Base-by-base conservation (phyloP, 2,888 invertebrate species). In the Chydorus sphaericus region DNA sequence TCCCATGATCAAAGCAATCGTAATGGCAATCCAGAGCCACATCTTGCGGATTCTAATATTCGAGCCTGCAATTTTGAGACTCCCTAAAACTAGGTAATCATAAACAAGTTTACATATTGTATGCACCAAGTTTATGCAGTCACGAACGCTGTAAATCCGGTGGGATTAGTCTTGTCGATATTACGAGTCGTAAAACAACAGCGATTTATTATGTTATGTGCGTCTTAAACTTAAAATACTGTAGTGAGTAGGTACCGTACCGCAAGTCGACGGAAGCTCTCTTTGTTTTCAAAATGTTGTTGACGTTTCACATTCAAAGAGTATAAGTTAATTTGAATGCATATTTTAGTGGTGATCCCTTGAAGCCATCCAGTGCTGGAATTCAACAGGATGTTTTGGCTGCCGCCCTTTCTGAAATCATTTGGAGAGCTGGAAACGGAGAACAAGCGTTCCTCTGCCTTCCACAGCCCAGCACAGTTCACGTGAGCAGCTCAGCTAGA, bases 11-110 rank as follows among this genome's bases (percentile, higher is more conserved):
- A 37, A 44, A n/a, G 28, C 78, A 1, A 64, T 79, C 4, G 65
- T 81, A 8, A 79, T 81, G 0, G 82, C 77, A 1, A 74, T 83
- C 1, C 83, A 83, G 63, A 83, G 82, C 0, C 78, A 81, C 57
- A 73, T 83, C 62, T 71, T 84, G 57, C 83, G 83, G 65, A 77
- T 80, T 70, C 71, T 83, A 59, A 71, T 83, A 23, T 84, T 84
- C 62, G 76, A 76, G 59, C 74, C 31, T 30, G 31, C 30, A 8
- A 26, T 52, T 3, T 28, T 31, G 8, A 28, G 48, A 36, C 28
- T 33, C n/a, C 52, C 52, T 10, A 52, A 52, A 36, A 36, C 52
- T 52, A 36, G 52, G 52, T 52, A 52, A 52, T 2, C 44, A 4
- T n/a, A n/a, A n/a, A n/a, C n/a, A n/a, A n/a, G n/a, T n/a, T n/a